Conservation (phyloP, 2,888 invertebrate species). For the Himalopsyche japonica region DNA sequence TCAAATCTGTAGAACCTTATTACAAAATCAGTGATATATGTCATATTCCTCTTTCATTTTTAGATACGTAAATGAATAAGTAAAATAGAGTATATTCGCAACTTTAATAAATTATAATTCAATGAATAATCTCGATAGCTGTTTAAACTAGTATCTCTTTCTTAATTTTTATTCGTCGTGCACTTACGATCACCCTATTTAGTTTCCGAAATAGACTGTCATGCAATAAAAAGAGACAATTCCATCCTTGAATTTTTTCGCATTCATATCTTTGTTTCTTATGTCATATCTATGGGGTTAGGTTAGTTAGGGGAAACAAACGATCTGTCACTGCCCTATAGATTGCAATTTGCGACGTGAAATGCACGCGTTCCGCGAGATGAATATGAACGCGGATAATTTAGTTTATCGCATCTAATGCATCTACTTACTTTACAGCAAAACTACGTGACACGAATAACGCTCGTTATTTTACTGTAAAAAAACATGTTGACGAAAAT, state of each 20-base stretch:
- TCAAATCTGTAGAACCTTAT: too few species aligned
- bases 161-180: too few species aligned
- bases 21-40: too few species aligned
- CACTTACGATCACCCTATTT: background rate
- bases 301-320: conserved; percentile 2
- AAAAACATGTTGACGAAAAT: background rate
- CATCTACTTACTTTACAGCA: background rate
- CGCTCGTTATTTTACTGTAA: background rate
- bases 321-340: conserved; percentile 31
- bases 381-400: conserved; percentile 16
- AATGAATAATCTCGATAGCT: too few species aligned
- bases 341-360: conserved; percentile 34
- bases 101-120: too few species aligned
- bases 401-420: background rate
- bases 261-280: conserved; percentile 1
- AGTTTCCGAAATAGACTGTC: background rate
- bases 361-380: conserved; percentile 2
- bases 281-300: background rate
- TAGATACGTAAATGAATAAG: too few species aligned
- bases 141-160: too few species aligned
- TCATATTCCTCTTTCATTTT: too few species aligned
- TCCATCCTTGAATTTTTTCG: conserved; percentile 1
- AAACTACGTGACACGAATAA: background rate
- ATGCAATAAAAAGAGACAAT: conserved; percentile 29
- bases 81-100: too few species aligned